phyloP scores from a whole-genome alignment of 37 sponge, comb jelly and placozoan species.

The Aplysina aerophoba region DNA sequence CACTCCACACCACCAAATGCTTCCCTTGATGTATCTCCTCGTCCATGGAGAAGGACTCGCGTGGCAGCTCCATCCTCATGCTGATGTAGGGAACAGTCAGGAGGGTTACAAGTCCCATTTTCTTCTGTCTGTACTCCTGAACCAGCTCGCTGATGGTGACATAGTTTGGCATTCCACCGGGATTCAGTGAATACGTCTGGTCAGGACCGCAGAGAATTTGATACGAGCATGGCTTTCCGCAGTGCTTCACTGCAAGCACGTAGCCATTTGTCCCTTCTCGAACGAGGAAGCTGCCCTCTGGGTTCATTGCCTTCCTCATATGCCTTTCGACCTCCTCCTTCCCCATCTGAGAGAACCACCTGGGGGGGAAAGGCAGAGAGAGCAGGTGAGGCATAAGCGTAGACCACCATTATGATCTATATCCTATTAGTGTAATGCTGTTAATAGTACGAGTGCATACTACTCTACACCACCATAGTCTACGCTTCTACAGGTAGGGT shows the following conservation, averaged over 20 bases:
- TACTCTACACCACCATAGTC: too few relatives aligned
- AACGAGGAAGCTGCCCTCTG: neutral
- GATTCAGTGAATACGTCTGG: neutral
- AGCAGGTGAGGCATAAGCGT: too few relatives aligned
- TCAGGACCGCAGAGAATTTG: neutral
- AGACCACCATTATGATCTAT: too few relatives aligned
- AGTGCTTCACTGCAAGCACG: slow-evolving; percentile 13
- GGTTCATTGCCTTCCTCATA: neutral
- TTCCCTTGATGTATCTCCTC: slow-evolving; percentile 12
- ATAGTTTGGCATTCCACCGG: neutral
- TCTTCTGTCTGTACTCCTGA: neutral
- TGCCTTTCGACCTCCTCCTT: neutral
- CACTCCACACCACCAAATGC: neutral
- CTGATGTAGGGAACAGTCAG: slow-evolving; percentile 15
- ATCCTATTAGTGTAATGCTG: too few relatives aligned
- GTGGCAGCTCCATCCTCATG: neutral
- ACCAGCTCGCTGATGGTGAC: slow-evolving; percentile 32
- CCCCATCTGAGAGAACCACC: slow-evolving; percentile 15
- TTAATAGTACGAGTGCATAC: too few relatives aligned
- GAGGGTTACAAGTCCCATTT: neutral
- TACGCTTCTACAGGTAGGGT: too few relatives aligned
- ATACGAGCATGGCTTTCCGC: neutral
- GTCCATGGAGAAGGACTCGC: slow-evolving; percentile 15
- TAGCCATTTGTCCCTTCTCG: slow-evolving; percentile 3
- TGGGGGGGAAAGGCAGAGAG: too few relatives aligned